phyloP scores from a whole-genome alignment of 2,888 invertebrate genomes.

The Diploptera punctata region DNA sequence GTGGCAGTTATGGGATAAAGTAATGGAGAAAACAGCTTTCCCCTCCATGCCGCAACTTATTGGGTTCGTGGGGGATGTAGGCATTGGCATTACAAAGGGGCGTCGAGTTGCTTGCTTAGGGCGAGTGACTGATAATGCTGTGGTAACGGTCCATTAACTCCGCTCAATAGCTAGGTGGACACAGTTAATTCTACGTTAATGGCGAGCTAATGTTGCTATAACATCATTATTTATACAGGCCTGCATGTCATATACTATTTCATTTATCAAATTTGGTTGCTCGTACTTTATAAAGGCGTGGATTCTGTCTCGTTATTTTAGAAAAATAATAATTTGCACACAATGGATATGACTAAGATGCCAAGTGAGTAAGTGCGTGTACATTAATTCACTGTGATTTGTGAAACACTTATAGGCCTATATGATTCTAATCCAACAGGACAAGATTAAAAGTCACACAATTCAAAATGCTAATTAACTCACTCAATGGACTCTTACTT shows the following conservation, averaged over 20 bases:
- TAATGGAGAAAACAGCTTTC: too few relatives aligned
- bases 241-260: not conserved
- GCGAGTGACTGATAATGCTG: not conserved
- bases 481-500: too few relatives aligned
- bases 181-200: conserved; percentile 7
- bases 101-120: not conserved
- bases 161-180: not conserved
- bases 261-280: not conserved
- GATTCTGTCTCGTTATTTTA: not conserved
- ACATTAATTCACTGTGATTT: too few relatives aligned
- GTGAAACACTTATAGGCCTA: too few relatives aligned
- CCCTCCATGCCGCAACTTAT: too few relatives aligned
- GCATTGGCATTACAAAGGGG: conserved; percentile 19
- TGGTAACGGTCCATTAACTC: not conserved
- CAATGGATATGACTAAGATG: too few relatives aligned
- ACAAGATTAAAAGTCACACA: too few relatives aligned
- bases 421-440: too few relatives aligned
- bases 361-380: too few relatives aligned
- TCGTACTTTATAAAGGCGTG: not conserved
- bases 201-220: not conserved
- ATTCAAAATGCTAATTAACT: too few relatives aligned
- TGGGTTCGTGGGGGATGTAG: too few relatives aligned
- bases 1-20: too few relatives aligned
- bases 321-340: not conserved
- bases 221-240: not conserved